Conservation (phyloP, 2,113 vertebrate species). For the Aptenodytes forsteri region DNA sequence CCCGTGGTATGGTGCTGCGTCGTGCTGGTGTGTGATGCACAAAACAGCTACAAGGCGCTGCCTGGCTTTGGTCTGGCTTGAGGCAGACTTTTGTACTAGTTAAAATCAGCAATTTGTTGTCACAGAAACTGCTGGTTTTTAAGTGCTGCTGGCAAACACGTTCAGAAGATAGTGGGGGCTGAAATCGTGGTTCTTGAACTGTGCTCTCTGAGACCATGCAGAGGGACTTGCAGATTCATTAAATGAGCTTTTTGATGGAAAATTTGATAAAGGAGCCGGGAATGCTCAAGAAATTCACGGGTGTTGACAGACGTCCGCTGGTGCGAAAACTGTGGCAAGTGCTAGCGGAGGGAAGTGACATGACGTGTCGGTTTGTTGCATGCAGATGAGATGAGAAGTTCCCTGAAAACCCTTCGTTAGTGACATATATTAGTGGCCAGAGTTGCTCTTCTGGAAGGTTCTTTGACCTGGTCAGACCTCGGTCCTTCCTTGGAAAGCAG, state of each 20-base stretch:
- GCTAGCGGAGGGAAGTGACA: neutral
- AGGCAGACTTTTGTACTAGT: neutral
- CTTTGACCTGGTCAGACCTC: neutral
- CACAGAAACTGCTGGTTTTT: neutral
- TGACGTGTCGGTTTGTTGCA: neutral
- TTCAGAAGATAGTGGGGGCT: neutral
- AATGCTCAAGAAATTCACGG: neutral
- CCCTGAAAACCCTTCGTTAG: neutral
- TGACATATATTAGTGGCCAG: neutral
- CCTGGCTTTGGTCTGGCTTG: neutral
- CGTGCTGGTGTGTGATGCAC: neutral
- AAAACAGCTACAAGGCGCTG: neutral
- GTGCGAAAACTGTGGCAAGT: neutral
- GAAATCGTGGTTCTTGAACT: neutral
- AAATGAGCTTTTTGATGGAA: neutral
- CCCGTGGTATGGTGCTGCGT: neutral
- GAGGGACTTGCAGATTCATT: neutral
- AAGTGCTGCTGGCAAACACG: rapidly evolving
- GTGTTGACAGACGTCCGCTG: neutral
- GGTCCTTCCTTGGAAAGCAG: slow-evolving; percentile 17
- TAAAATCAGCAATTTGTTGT: neutral
- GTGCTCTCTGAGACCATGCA: neutral
- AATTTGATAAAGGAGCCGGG: neutral
- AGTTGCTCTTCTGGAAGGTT: slow-evolving; percentile 24
- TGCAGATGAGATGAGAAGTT: slow-evolving; percentile 2